Evolutionary conservation across 2,888 invertebrate species (phyloP), one percentile per base, ranked within the genome.

Genomic region (Mythimna ferrago): DNA sequence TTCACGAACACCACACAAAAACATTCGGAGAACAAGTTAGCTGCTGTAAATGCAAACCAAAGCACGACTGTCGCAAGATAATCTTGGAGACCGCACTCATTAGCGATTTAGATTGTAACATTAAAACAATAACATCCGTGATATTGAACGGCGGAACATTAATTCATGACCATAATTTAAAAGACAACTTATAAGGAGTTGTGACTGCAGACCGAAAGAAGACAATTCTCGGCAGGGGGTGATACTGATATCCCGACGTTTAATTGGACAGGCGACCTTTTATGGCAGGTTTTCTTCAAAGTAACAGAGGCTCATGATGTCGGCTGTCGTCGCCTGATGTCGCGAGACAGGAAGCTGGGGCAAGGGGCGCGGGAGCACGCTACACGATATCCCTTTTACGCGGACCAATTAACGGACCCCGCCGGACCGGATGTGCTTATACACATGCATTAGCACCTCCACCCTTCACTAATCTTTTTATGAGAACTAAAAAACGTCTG

Each of bases 351-450:
- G 95, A 95, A 94, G 92, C 91, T 85, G 90, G 87, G 87, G 83
- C 88, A 87, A 86, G 86, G 89, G 88, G 89, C 87, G 89, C 88
- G 89, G 90, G 91, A 91, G 89, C 89, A 88, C 84, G 91, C 89
- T 94, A 96, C 96, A 96, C 93, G 96, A 95, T 95, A 96, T 96
- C 95, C 95, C 96, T 96, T 96, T 96, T 96, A 96, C 95, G 94
- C 92, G 90, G 93, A 93, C 94, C 96, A 95, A 96, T 96, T 96
- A 96, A 96, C 95, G 94, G 94, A 94, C 94, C 92, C 92, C 91
- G 85, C 87, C 89, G 92, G 95, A 94, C 96, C 96, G 96, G 96
- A 96, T 93, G 93, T 92, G 89, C 90, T 91, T 93, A 94, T 92
- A 93, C 92, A 92, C 89, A 92, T 90, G 91, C 95, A 96, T 96